These are phyloP conservation scores for Tiphia femorata DNA, from an alignment of 2,888 invertebrate genomes.

Conservation along the genomic window DNA sequence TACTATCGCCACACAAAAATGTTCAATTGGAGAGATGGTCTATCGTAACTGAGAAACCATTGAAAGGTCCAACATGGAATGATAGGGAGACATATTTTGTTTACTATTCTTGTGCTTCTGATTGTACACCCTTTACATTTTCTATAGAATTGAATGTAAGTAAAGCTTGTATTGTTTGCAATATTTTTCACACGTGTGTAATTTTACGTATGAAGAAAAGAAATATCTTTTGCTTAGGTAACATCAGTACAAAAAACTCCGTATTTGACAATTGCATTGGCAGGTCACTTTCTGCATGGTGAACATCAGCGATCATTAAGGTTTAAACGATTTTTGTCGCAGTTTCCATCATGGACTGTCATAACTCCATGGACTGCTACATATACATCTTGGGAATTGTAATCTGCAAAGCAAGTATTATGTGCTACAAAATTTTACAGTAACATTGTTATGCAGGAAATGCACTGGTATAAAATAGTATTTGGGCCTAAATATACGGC, in stretches of 20 bases:
- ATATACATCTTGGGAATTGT: slow-evolving; percentile 75
- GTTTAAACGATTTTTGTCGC: slow-evolving; percentile 72
- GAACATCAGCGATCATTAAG: slow-evolving; percentile 70
- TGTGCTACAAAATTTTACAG: slow-evolving; percentile 1
- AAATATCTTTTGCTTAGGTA: slow-evolving; percentile 60
- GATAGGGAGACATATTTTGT: slow-evolving; percentile 76
- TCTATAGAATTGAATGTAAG: slow-evolving; percentile 75
- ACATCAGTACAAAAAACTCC: slow-evolving; percentile 65
- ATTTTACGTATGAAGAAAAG: slow-evolving; percentile 6
- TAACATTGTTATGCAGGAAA: slow-evolving; percentile 4
- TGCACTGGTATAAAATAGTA: slow-evolving; percentile 4
- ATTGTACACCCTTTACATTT: slow-evolving; percentile 73
- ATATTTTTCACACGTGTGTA: not conserved
- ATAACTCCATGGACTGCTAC: slow-evolving; percentile 80
- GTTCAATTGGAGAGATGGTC: slow-evolving; percentile 74
- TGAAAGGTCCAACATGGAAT: slow-evolving; percentile 73
- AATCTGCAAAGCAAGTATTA: slow-evolving; percentile 29
- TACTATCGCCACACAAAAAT: slow-evolving; percentile 74
- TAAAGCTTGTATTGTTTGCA: slow-evolving; percentile 20
- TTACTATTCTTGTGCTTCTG: slow-evolving; percentile 76
- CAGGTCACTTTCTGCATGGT: slow-evolving; percentile 75
- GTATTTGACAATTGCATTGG: slow-evolving; percentile 73
- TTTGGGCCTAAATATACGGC: slow-evolving; percentile 11
- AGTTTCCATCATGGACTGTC: slow-evolving; percentile 77
- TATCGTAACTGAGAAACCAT: slow-evolving; percentile 71